Base-by-base conservation (phyloP, 2,113 vertebrate species). In the Vimba vimba region DNA sequence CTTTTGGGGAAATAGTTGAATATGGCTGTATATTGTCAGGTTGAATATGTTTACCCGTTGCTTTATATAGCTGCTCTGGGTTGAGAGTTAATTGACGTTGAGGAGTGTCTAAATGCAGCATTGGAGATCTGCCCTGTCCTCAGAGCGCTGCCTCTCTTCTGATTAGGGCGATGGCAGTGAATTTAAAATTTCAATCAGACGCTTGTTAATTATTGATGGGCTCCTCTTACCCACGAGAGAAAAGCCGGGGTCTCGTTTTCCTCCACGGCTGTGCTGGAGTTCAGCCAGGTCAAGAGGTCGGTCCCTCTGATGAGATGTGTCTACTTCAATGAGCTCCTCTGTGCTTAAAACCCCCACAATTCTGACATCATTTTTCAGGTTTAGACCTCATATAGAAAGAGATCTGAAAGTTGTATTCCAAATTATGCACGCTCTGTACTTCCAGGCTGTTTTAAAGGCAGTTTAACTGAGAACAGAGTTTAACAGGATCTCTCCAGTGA, bases 131-230 rank as follows among this genome's bases (percentile, higher is more conserved):
- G 55, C 30, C 80, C 21, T 59, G 59, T 82, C 83, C 73, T 59
- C 59, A 83, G 78, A 85, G 89, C 89, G 88, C 92, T 84, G 74
- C 36, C 47, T 69, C 52, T 73, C 75, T 92, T 92, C 90, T 91
- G 92, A 94, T 94, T 92, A 92, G 88, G 91, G 91, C 87, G 83
- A 90, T 90, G 89, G 90, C 91, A 90, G 93, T 90, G 90, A 91
- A 94, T 94, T 93, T 93, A 88, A 94, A 95, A 93, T 93, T 94
- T 94, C 93, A 92, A 92, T 94, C 92, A 94, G 87, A 81, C 86
- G 86, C 88, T 92, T 90, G 89, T 95, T 94, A 94, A 94, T 93
- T 93, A 94, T 95, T 93, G 92, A 94, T 94, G 91, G 88, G 79
- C 90, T 81, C 89, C 87, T 92, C 91, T 89, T 89, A 91, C 92